These are phyloP conservation scores for Entomobrya proxima DNA, from an alignment of 2,888 invertebrate genomes.

Conservation along the genomic window DNA sequence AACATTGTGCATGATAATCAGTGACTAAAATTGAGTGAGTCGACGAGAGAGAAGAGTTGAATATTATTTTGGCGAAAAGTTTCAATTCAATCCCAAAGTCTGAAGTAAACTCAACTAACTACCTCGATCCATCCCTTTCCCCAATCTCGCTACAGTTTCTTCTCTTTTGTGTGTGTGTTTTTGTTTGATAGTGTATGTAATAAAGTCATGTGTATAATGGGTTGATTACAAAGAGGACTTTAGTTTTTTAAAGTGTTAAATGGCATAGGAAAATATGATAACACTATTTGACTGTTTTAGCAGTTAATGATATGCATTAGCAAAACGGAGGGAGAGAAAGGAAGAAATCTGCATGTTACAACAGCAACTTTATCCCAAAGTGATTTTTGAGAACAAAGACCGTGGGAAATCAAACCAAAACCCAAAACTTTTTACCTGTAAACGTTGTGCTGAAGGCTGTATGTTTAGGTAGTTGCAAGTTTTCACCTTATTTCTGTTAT, in stretches of 20 bases:
- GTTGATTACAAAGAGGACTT: conserved; percentile 31
- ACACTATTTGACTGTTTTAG: background rate
- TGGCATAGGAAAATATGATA: conserved; percentile 1
- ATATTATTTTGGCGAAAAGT: conserved; percentile 67
- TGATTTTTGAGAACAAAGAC: conserved; percentile 57
- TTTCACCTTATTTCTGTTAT: background rate
- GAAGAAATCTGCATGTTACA: background rate
- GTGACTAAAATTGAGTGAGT: conserved; percentile 35
- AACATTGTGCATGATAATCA: conserved; percentile 26
- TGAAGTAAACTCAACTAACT: conserved; percentile 61
- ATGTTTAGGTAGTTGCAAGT: background rate
- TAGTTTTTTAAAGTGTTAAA: conserved; percentile 34
- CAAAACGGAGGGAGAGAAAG: background rate
- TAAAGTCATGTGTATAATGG: background rate
- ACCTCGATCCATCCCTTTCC: conserved; percentile 43
- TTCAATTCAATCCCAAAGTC: conserved; percentile 65
- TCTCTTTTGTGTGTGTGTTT: background rate
- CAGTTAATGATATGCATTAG: background rate
- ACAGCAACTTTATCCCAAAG: conserved; percentile 20
- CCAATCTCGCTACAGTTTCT: background rate
- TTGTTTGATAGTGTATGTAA: conserved; percentile 9
- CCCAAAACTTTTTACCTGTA: conserved; percentile 48
- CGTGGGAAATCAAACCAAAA: conserved; percentile 54
- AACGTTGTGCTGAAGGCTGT: conserved; percentile 52
- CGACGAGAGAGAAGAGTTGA: conserved; percentile 55